phyloP scores from a whole-genome alignment of 2,113 vertebrate genomes.

The Dromaius novaehollandiae region DNA sequence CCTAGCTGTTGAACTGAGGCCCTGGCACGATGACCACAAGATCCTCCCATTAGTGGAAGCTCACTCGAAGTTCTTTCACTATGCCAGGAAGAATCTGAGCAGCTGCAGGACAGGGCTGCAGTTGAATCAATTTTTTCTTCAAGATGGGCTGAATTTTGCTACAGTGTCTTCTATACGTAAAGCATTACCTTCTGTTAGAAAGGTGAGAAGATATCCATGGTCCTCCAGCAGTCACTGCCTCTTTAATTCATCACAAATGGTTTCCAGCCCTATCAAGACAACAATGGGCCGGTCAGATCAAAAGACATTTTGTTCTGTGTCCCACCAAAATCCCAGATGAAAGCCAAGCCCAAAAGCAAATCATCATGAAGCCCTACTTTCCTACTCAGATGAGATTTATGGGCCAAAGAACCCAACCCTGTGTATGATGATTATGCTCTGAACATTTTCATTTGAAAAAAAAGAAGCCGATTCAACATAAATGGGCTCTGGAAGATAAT shows the following conservation, averaged over 20 bases:
- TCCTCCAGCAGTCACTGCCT: background rate
- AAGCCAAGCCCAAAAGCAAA: background rate
- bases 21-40: background rate
- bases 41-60: background rate
- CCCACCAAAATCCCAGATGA: background rate
- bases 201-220: background rate
- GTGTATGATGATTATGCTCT: background rate
- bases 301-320: background rate
- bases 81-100: background rate
- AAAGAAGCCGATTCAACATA: background rate
- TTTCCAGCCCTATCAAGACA: background rate
- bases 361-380: background rate
- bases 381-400: background rate
- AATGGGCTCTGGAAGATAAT: background rate
- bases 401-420: background rate
- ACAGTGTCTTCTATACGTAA: background rate
- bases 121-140: background rate
- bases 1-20: background rate
- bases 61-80: background rate
- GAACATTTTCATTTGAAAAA: background rate
- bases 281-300: background rate
- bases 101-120: background rate
- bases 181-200: background rate
- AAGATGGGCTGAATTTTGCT: background rate
- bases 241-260: background rate